phyloP scores from a whole-genome alignment of 2,113 vertebrate genomes.

The Sander vitreus region DNA sequence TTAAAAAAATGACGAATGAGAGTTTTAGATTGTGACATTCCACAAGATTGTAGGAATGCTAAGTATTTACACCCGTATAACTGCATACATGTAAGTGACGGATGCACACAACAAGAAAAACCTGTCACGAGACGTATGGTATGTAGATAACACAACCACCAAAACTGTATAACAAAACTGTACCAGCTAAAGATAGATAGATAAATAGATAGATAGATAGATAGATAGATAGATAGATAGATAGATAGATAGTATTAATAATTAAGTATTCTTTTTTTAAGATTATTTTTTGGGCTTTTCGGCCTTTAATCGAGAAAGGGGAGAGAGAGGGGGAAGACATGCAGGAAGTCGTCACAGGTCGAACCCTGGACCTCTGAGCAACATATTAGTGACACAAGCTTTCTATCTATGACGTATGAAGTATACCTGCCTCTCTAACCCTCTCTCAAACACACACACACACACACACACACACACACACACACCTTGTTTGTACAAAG shows the following conservation, averaged over 20 bases:
- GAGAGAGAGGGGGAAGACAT: no score
- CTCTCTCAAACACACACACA: not conserved
- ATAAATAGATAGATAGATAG: no score
- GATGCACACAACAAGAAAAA: constrained; percentile 66
- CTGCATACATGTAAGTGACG: constrained; percentile 14
- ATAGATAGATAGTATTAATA: no score
- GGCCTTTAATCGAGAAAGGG: no score
- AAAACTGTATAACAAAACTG: constrained; percentile 3
- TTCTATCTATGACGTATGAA: constrained; percentile 12
- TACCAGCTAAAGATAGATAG: no score
- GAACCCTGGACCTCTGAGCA: not conserved
- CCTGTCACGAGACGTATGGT: constrained; percentile 28
- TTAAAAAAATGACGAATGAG: not conserved
- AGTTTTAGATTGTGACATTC: constrained; percentile 19
- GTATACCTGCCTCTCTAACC: not conserved
- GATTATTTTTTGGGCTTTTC: no score
- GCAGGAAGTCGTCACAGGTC: no score
- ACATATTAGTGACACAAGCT: constrained; percentile 8
- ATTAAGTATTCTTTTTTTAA: not conserved
- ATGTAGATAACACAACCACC: constrained; percentile 56
- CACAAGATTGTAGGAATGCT: constrained; percentile 35
- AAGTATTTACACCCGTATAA: constrained; percentile 27
- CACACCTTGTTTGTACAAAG: constrained; percentile 13
- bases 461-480: not conserved
- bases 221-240: no score